A percentile compares a stretch with the other conserved stretches of the same genome.
Evolutionary conservation across 2,888 invertebrate genomes (phyloP).

Genomic region (Cecidostiba fungosa): DNA sequence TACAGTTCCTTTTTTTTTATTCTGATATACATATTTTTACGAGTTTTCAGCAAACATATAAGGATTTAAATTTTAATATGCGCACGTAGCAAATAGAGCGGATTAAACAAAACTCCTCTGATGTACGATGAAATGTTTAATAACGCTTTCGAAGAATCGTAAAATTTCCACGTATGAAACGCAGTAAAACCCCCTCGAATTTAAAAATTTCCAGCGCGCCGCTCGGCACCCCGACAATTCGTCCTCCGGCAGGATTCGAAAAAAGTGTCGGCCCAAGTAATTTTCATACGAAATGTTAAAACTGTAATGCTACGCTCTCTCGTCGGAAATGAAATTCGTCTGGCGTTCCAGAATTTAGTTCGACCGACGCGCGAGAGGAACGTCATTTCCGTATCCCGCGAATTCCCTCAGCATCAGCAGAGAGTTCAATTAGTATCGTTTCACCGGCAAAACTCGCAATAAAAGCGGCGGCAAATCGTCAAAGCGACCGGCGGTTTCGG

Average conservation of each 20-base stretch:
- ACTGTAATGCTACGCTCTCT: neutral
- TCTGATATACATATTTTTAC: neutral
- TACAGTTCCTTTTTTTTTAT: neutral
- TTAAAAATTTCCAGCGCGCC: neutral
- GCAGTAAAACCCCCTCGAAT: neutral
- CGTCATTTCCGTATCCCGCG: conserved; percentile 41
- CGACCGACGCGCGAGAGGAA: conserved; percentile 22
- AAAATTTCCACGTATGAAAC: no score
- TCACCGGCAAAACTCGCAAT: conserved; percentile 66
- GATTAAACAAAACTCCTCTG: no score
- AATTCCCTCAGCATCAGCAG: conserved; percentile 53
- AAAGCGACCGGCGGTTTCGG: conserved; percentile 61
- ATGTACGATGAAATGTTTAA: no score
- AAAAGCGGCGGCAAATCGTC: conserved; percentile 67
- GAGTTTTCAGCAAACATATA: no score
- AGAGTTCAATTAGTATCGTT: conserved; percentile 69
- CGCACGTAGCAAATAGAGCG: no score
- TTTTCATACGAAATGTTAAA: conserved; percentile 28
- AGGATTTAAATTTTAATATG: no score
- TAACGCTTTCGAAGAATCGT: no score
- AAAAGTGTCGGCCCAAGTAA: conserved; percentile 11
- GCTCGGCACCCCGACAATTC: neutral
- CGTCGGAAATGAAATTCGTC: conserved; percentile 34
- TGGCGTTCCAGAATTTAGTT: conserved; percentile 38
- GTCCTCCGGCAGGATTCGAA: neutral